Evolutionary conservation across 2,888 invertebrate genomes (phyloP).

Genomic region (Incurvaria masculella): DNA sequence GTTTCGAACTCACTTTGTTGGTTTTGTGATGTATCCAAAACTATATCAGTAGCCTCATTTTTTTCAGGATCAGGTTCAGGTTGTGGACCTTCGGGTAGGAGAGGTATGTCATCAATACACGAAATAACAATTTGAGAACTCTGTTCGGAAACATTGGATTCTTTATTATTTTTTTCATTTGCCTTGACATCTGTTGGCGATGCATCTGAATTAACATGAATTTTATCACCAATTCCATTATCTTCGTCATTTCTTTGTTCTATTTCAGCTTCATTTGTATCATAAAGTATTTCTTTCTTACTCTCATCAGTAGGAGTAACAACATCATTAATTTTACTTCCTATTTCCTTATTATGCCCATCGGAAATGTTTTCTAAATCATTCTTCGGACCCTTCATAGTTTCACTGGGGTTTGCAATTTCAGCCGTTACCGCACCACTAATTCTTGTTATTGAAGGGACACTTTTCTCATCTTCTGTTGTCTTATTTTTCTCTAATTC

Average conservation of each 20-base stretch:
- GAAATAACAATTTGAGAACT: neutral
- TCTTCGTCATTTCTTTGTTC: neutral
- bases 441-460: neutral
- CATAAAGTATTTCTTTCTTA: neutral
- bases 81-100: neutral
- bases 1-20: no score
- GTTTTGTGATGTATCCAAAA: no score
- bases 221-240: neutral
- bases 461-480: neutral
- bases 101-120: constrained; percentile 1
- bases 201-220: no score
- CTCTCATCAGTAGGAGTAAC: neutral
- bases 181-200: neutral
- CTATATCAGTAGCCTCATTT: neutral
- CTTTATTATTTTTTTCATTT: neutral
- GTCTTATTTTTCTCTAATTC: neutral
- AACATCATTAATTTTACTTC: neutral
- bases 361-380: neutral
- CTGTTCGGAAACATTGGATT: neutral
- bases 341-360: neutral
- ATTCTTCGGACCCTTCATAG: no score
- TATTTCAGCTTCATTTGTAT: neutral
- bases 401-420: neutral
- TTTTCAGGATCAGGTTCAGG: neutral
- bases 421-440: neutral